phyloP scores from a whole-genome alignment of 2,797 vertebrate species.

The Enteromius viviparus region DNA sequence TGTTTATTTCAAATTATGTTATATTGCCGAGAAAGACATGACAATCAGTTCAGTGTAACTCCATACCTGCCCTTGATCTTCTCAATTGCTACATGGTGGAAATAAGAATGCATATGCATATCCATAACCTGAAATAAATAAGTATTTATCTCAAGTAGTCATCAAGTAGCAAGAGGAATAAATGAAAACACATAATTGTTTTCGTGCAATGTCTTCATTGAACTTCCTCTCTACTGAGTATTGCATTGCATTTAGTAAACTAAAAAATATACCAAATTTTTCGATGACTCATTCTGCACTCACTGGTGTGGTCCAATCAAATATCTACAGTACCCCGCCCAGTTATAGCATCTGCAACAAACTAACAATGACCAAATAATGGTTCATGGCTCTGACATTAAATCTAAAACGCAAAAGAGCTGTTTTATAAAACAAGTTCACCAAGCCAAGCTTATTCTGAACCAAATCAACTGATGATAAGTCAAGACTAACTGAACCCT shows the following conservation, averaged over 20 bases:
- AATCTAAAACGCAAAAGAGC: neutral
- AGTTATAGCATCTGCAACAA: neutral
- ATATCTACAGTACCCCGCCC: neutral
- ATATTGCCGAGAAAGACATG: neutral
- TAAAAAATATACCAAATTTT: neutral
- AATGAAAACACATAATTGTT: neutral
- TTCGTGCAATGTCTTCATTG: neutral
- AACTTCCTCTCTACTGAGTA: neutral
- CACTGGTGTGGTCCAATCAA: neutral
- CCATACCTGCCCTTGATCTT: constrained; percentile 34
- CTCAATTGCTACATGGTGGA: constrained; percentile 45
- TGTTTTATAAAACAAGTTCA: too few species aligned
- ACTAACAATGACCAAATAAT: neutral
- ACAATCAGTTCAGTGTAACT: neutral
- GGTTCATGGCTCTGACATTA: neutral
- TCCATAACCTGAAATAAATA: constrained; percentile 33
- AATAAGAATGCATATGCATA: constrained; percentile 42
- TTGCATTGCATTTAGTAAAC: neutral
- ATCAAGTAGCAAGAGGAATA: neutral
- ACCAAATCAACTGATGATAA: too few species aligned
- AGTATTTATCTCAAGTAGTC: neutral
- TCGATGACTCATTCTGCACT: neutral
- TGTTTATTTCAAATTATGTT: neutral
- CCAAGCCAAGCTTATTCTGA: too few species aligned
- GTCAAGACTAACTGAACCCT: too few species aligned